These are phyloP conservation scores for Planococcus citri DNA, from an alignment of 1,140 invertebrate genomes.

Conservation along the genomic window DNA sequence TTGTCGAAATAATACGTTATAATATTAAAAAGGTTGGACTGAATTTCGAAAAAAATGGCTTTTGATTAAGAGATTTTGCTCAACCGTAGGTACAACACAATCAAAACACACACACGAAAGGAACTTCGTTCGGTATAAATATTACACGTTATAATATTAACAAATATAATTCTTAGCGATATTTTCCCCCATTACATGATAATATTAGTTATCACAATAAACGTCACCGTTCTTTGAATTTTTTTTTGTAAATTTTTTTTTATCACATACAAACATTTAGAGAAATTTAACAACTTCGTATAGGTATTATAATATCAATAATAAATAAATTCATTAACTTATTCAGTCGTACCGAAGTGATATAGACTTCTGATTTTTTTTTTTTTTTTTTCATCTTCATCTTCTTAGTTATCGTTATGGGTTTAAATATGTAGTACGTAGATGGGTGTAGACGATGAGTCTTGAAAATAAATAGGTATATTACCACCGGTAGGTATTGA, in stretches of 20 bases:
- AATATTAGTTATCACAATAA: neutral
- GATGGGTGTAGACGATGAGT: neutral
- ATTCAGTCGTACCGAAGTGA: neutral
- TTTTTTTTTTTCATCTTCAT: no score
- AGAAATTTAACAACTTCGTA: conserved; percentile 3
- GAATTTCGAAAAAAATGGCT: neutral
- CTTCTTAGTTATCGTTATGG: no score
- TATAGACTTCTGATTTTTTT: neutral
- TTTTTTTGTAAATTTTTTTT: neutral
- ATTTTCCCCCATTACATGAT: neutral
- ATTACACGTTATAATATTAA: neutral
- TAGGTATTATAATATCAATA: no score
- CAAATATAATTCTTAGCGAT: neutral
- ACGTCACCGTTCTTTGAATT: neutral
- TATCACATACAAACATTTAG: neutral
- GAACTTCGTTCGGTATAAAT: no score
- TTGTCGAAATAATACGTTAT: neutral
- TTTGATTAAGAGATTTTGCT: neutral
- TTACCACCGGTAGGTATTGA: neutral
- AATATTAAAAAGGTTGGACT: neutral
- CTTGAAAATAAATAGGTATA: neutral
- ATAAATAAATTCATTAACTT: neutral
- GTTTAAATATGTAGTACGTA: neutral
- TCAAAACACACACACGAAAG: neutral
- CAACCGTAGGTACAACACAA: neutral